Evolutionary conservation across 1,140 invertebrate species (phyloP), one percentile per base, ranked within the genome.

Genomic region (Sarcophaga peregrina): DNA sequence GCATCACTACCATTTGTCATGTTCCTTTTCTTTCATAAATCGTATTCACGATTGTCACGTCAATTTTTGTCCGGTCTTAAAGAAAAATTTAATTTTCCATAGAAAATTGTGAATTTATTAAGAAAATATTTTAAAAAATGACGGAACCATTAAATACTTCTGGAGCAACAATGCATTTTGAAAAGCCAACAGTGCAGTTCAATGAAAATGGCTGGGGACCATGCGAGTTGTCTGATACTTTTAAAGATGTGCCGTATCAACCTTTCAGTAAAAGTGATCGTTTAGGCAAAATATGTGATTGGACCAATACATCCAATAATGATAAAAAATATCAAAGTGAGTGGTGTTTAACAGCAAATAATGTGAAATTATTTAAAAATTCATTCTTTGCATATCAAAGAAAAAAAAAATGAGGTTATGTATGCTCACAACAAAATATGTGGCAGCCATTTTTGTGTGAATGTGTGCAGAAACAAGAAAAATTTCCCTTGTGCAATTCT

Each of bases 241-340:
- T 98, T 91, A 96, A 96, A 90, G 98, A 99, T 91, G 98, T 99
- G 94, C 98, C 98, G 0, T 99, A 99, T 91, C 98, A 99, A 91
- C 98, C 97, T 17, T 99, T 98, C 90, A 98, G 97, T 80, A 99
- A 99, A 92, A 97, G 96, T 82, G 98, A 99, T 91, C 94, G 97
- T 84, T 92, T 99, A 81, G 98, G 98, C 86, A 99, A 99, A 95
- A 98, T 99, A 84, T 98, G 97, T 86, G 98, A 99, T 90, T 99
- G 98, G 98, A 98, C 97, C 76, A 96, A 96, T 81, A 95, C 96
- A n/a, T 95, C 96, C 3, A 97, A 96, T 88, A 97, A 97, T 88
- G 98, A 99, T 91, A 97, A 98, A 88, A 96, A 98, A 92, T 97
- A 97, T 91, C 94, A 96, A 85, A 98, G 97, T 98, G 93, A 94